Evolutionary conservation across 2,797 vertebrate species (phyloP).

Genomic region (Dromococcyx pavoninus): DNA sequence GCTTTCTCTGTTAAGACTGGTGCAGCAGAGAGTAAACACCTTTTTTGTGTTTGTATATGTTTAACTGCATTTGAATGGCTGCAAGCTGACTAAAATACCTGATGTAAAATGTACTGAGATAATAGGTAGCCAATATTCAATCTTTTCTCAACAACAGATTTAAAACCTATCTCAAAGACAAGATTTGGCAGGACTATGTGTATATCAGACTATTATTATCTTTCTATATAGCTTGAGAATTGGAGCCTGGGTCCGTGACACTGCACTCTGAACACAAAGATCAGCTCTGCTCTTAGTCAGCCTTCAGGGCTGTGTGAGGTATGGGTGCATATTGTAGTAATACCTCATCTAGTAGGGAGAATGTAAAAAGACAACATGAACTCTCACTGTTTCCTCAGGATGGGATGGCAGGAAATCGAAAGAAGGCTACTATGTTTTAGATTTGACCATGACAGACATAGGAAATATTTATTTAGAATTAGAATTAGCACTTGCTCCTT

Average conservation of each 20-base stretch:
- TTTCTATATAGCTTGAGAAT: not conserved
- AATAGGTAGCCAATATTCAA: not conserved
- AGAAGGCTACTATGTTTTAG: not conserved
- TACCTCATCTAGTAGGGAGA: not conserved
- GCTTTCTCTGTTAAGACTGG: not conserved
- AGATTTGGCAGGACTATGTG: not conserved
- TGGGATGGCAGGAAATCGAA: not conserved
- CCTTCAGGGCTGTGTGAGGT: not conserved
- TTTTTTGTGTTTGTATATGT: not conserved
- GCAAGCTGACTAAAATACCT: not conserved
- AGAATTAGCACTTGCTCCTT: slow-evolving; percentile 72
- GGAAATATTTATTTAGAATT: slow-evolving; percentile 77
- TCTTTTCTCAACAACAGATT: not conserved
- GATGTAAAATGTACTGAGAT: not conserved
- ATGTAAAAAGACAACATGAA: not conserved
- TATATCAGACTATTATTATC: not conserved
- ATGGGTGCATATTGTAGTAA: not conserved
- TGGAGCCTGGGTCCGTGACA: not conserved
- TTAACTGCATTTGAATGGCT: not conserved
- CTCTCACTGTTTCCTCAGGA: not conserved
- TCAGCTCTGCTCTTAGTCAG: not conserved
- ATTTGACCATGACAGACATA: slow-evolving; percentile 65
- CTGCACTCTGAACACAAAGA: not conserved
- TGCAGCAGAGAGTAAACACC: not conserved
- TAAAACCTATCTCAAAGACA: not conserved